These are phyloP conservation scores for Rana temporaria DNA, from an alignment of 2,113 vertebrate genomes.

Conservation along the genomic window DNA sequence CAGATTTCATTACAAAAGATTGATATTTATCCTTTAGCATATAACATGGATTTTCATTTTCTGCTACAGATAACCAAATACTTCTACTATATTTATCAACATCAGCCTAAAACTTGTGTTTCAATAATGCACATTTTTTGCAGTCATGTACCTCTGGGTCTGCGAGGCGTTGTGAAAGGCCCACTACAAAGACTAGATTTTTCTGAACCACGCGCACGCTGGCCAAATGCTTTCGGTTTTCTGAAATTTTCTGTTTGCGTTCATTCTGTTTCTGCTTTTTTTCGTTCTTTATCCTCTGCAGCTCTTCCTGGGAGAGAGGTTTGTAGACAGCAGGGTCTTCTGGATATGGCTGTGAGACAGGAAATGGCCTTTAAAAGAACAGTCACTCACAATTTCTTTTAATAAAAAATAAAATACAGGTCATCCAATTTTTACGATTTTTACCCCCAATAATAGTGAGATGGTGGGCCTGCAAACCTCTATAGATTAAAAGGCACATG, in stretches of 20 bases:
- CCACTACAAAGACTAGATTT: slow-evolving; percentile 98
- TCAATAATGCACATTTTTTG: neutral
- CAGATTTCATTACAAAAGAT: too few relatives aligned
- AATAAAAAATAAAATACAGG: neutral
- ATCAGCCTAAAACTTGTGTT: too few relatives aligned
- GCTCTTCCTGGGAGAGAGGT: slow-evolving; percentile 97
- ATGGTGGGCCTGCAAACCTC: too few relatives aligned
- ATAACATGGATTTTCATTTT: too few relatives aligned
- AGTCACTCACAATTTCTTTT: neutral
- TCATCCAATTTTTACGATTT: slow-evolving; percentile 6
- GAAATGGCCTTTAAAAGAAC: neutral
- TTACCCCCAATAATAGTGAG: too few relatives aligned
- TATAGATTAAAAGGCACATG: slow-evolving; percentile 13
- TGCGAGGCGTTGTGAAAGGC: slow-evolving; percentile 93
- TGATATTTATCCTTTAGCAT: too few relatives aligned
- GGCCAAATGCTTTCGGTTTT: slow-evolving; percentile 98
- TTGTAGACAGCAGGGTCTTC: slow-evolving; percentile 99
- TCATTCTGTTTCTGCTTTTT: slow-evolving; percentile 99
- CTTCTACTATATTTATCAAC: too few relatives aligned
- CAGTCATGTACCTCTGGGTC: slow-evolving; percentile 86
- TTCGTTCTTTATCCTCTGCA: slow-evolving; percentile 99
- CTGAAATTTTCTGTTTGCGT: slow-evolving; percentile 99
- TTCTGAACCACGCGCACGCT: slow-evolving; percentile 98
- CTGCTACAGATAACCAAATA: too few relatives aligned
- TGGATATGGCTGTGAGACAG: slow-evolving; percentile 87